Evolutionary conservation across 2,797 vertebrate genomes (phyloP).

Genomic region (Rachycentron canadum): DNA sequence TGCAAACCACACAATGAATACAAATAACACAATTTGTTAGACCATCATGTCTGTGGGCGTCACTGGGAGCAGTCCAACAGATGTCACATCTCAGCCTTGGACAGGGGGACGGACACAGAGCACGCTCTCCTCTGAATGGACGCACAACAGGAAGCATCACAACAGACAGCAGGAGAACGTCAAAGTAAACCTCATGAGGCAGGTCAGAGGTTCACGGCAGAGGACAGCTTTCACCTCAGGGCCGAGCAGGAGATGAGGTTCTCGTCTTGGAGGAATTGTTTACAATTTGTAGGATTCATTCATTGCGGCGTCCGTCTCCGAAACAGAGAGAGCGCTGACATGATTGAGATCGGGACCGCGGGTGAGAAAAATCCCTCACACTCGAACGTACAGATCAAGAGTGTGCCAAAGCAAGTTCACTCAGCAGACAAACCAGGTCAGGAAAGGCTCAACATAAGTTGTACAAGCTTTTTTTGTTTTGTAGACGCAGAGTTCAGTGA

Average conservation of each 20-base stretch:
- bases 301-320: background rate
- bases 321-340: background rate
- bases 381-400: background rate
- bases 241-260: background rate
- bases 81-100: background rate
- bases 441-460: background rate
- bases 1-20: background rate
- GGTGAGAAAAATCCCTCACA: background rate
- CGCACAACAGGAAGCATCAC: background rate
- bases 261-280: background rate
- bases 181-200: background rate
- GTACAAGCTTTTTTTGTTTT: background rate
- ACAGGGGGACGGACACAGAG: background rate
- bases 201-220: background rate
- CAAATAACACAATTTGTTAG: too few species aligned
- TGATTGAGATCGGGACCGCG: constrained; percentile 10
- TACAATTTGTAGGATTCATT: too few species aligned
- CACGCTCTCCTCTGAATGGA: background rate
- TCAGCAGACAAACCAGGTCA: background rate
- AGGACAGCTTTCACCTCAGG: background rate
- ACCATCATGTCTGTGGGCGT: background rate
- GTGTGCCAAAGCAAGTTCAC: background rate
- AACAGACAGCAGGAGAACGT: background rate
- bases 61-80: background rate
- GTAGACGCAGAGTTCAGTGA: background rate